A percentile compares a stretch with the other conserved stretches of the same genome.
Conservation (phyloP, 2,888 invertebrate species). For the Myopa testacea region DNA sequence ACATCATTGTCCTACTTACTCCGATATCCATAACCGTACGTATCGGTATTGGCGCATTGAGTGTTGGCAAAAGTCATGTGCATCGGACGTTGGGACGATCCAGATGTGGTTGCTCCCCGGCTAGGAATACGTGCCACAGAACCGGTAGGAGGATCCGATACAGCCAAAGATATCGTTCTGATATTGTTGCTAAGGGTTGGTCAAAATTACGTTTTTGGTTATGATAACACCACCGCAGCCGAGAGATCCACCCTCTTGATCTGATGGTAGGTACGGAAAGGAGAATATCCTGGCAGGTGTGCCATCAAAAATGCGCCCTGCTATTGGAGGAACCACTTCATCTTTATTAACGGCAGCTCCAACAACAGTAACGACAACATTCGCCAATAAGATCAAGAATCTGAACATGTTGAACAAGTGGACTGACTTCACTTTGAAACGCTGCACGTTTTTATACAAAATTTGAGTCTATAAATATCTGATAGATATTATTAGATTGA, state of each 20-base stretch:
- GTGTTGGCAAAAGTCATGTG: constrained; percentile 69
- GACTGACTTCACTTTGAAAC: too few relatives aligned
- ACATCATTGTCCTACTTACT: constrained; percentile 56
- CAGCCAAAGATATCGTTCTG: constrained; percentile 66
- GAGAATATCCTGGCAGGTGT: too few relatives aligned
- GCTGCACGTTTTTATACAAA: too few relatives aligned
- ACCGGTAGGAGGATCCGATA: constrained; percentile 48
- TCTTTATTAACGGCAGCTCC: constrained; percentile 32
- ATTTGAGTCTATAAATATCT: too few relatives aligned
- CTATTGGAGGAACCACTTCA: constrained; percentile 57
- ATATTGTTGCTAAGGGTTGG: constrained; percentile 70
- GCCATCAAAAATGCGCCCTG: constrained; percentile 65
- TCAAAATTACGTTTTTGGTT: constrained; percentile 69
- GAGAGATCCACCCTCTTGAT: constrained; percentile 63
- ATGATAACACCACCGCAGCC: constrained; percentile 72
- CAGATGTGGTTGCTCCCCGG: constrained; percentile 52
- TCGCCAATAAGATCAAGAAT: too few relatives aligned
- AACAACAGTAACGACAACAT: too few relatives aligned
- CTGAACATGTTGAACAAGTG: too few relatives aligned
- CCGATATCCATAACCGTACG: constrained; percentile 53
- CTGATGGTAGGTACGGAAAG: constrained; percentile 60
- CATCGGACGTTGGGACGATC: constrained; percentile 48
- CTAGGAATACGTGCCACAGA: constrained; percentile 49
- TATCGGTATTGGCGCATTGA: too few relatives aligned
- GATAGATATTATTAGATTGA: too few relatives aligned